These are phyloP conservation scores for Drosophila serrata DNA, from an alignment of 1,140 invertebrate species.

Conservation along the genomic window DNA sequence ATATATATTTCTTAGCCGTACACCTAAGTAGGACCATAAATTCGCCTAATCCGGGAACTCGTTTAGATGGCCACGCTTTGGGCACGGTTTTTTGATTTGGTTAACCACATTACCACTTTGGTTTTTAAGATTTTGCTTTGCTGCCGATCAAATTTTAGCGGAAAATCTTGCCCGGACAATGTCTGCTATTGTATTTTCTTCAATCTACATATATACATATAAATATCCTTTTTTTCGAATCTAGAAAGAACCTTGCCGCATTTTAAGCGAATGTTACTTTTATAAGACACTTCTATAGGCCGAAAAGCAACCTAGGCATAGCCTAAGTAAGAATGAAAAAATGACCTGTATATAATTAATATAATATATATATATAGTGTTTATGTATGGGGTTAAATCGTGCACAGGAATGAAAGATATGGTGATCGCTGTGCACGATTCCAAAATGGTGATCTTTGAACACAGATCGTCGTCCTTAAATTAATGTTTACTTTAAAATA, in stretches of 20 bases:
- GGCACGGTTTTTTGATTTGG: slow-evolving; percentile 69
- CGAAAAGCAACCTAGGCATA: slow-evolving; percentile 19
- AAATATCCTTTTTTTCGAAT: background rate
- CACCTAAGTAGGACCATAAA: slow-evolving; percentile 47
- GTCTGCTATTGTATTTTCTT: slow-evolving; percentile 26
- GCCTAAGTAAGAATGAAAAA: slow-evolving; percentile 32
- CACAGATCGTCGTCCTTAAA: slow-evolving; percentile 1
- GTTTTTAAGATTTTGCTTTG: slow-evolving; percentile 50
- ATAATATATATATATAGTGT: background rate
- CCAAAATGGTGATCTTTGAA: background rate
- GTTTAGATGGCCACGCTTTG: slow-evolving; percentile 53
- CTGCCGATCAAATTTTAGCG: slow-evolving; percentile 36
- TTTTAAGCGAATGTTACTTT: slow-evolving; percentile 45
- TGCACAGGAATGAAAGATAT: slow-evolving; percentile 44
- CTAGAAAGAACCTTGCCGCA: slow-evolving; percentile 36
- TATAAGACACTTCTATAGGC: slow-evolving; percentile 25
- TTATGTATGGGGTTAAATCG: slow-evolving; percentile 37
- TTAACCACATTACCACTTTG: slow-evolving; percentile 16
- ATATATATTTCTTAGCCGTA: slow-evolving; percentile 33
- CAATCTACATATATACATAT: background rate
- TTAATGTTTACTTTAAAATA: slow-evolving; percentile 13
- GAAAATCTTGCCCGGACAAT: slow-evolving; percentile 33
- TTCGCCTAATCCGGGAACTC: slow-evolving; percentile 30
- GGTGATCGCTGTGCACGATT: slow-evolving; percentile 44
- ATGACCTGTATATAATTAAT: slow-evolving; percentile 11